These are phyloP conservation scores for Cliona cf. orientalis DNA, from an alignment of 37 sponge, comb jelly and placozoan genomes.

Conservation along the genomic window DNA sequence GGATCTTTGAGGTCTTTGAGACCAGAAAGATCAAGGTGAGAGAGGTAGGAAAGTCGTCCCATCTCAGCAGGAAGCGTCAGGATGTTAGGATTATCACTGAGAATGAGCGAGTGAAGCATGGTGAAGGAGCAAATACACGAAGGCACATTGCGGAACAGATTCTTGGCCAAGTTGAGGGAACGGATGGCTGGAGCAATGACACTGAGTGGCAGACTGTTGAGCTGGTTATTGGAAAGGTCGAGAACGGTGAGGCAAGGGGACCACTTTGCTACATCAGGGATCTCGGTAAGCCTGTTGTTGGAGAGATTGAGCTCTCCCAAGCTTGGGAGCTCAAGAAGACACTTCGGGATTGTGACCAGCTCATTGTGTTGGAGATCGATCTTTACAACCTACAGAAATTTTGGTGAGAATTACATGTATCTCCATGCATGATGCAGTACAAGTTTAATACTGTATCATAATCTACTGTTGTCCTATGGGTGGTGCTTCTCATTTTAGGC, in stretches of 20 bases:
- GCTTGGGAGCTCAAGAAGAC: conserved; percentile 80
- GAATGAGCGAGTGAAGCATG: conserved; percentile 56
- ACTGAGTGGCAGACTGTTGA: conserved; percentile 67
- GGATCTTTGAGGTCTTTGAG: conserved; percentile 89
- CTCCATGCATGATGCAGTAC: no score
- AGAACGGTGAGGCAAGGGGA: conserved; percentile 74
- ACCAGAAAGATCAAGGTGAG: conserved; percentile 44
- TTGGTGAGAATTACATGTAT: no score
- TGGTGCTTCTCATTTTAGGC: no score
- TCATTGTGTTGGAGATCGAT: conserved; percentile 79
- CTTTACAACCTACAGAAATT: conserved; percentile 46
- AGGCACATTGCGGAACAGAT: conserved; percentile 73
- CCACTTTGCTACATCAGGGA: conserved; percentile 82
- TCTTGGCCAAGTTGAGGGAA: conserved; percentile 74
- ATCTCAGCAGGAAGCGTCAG: conserved; percentile 76
- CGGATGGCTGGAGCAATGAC: conserved; percentile 65
- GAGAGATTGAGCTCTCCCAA: conserved; percentile 81
- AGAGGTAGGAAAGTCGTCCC: conserved; percentile 74
- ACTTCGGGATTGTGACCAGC: conserved; percentile 69
- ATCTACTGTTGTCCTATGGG: no score
- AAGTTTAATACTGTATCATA: no score
- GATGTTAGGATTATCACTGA: conserved; percentile 79
- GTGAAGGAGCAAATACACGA: conserved; percentile 83
- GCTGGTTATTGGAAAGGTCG: conserved; percentile 79
- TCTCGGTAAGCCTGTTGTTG: conserved; percentile 68